phyloP scores from a whole-genome alignment of 2,113 vertebrate species.

The Orientallactaga bullata region DNA sequence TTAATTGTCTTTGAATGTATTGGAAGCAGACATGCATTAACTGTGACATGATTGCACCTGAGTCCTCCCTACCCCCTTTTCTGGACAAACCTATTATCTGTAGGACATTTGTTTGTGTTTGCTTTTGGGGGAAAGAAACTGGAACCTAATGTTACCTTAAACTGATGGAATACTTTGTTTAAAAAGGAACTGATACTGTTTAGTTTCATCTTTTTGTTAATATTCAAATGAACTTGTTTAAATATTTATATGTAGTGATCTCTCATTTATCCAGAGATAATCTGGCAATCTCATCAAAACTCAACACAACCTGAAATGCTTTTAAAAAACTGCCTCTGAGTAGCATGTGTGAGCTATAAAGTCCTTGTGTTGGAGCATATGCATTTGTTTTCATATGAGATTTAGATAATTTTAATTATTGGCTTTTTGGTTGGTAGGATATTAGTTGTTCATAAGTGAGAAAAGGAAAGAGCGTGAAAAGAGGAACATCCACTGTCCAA shows the following conservation, averaged over 20 bases:
- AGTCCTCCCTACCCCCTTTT: not conserved
- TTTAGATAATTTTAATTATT: conserved; percentile 48
- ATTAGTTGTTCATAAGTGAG: conserved; percentile 28
- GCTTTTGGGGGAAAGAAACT: conserved; percentile 50
- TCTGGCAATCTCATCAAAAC: conserved; percentile 57
- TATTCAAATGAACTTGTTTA: conserved; percentile 75
- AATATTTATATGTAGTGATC: conserved; percentile 76
- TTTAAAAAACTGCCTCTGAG: conserved; percentile 58
- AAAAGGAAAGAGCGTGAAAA: conserved; percentile 14
- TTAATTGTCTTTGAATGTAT: conserved; percentile 80
- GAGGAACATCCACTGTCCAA: not conserved
- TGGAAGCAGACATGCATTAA: conserved; percentile 79
- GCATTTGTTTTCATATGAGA: conserved; percentile 57
- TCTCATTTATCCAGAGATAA: conserved; percentile 62
- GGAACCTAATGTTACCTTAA: conserved; percentile 74
- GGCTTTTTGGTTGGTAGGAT: not conserved
- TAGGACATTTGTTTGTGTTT: conserved; percentile 73
- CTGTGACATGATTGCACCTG: conserved; percentile 78
- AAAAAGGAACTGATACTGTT: conserved; percentile 70
- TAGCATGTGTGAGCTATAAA: not conserved
- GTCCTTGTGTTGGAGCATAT: not conserved
- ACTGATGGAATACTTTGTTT: conserved; percentile 72
- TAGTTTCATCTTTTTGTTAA: conserved; percentile 77
- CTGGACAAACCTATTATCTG: conserved; percentile 59
- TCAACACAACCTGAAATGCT: conserved; percentile 50